phyloP scores from a whole-genome alignment of 53 echinoderm and acorn worm genomes.

The Astropecten irregularis region DNA sequence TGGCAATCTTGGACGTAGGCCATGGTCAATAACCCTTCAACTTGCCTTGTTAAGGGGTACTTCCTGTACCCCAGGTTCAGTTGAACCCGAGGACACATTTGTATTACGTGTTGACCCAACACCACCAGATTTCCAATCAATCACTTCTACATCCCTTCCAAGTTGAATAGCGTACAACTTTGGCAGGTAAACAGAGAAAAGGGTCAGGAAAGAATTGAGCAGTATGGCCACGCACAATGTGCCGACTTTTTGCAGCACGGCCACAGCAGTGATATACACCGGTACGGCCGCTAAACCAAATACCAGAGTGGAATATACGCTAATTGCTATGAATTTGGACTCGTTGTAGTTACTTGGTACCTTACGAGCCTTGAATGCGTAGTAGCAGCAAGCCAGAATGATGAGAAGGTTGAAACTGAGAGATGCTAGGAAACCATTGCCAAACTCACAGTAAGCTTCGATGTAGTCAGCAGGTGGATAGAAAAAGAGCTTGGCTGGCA shows the following conservation, averaged over 20 bases:
- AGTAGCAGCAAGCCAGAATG: constrained; percentile 56
- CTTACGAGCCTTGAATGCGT: constrained; percentile 51
- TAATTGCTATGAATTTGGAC: constrained; percentile 62
- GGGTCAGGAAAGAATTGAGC: constrained; percentile 34
- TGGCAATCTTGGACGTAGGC: no score
- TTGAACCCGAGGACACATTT: no score
- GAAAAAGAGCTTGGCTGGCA: constrained; percentile 8
- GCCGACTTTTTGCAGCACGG: background rate
- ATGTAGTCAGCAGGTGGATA: constrained; percentile 1
- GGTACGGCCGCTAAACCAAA: constrained; percentile 43
- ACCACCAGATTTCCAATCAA: background rate
- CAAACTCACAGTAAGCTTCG: constrained; percentile 4
- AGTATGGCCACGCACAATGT: constrained; percentile 2
- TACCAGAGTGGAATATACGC: constrained; percentile 59
- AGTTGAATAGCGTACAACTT: constrained; percentile 55
- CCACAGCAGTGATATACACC: constrained; percentile 23
- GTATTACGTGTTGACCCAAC: background rate
- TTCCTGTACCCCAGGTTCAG: no score
- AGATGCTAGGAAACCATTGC: background rate
- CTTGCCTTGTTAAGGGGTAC: no score
- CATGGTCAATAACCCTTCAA: no score
- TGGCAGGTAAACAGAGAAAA: constrained; percentile 39
- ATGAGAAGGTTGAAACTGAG: constrained; percentile 25
- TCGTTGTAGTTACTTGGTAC: constrained; percentile 64
- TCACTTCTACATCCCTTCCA: constrained; percentile 7